phyloP scores from a whole-genome alignment of 2,888 invertebrate genomes.

The Cephus spinipes region DNA sequence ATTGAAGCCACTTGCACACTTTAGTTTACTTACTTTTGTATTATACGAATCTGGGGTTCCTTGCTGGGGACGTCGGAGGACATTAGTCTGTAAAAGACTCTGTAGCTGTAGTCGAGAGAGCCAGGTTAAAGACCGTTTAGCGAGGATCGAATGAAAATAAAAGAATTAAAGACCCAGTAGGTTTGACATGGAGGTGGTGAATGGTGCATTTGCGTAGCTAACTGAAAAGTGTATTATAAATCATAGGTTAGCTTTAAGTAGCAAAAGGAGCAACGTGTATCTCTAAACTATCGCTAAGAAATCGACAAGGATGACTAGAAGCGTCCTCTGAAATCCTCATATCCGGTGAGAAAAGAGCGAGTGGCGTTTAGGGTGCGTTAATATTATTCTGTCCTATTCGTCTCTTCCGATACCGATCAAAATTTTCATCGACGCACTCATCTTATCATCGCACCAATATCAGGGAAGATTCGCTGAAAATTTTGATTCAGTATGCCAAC shows the following conservation, averaged over 20 bases:
- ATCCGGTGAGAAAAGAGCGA: no score
- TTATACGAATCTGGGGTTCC: conserved; percentile 18
- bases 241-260: conserved; percentile 18
- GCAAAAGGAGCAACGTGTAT: conserved; percentile 13
- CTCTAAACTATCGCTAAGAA: not conserved
- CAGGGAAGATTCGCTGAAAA: no score
- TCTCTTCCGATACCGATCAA: no score
- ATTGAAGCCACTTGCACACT: not conserved
- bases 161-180: conserved; percentile 14
- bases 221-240: conserved; percentile 22
- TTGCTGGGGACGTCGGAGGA: conserved; percentile 1
- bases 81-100: conserved; percentile 21
- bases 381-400: no score
- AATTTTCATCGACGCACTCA: no score
- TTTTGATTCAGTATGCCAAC: no score
- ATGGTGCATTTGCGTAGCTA: conserved; percentile 19
- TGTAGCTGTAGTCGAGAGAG: conserved; percentile 16
- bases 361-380: no score
- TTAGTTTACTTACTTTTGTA: conserved; percentile 28
- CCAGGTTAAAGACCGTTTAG: not conserved
- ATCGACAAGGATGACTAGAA: conserved; percentile 3
- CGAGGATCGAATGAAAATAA: not conserved
- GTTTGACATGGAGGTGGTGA: conserved; percentile 20
- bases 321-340: conserved; percentile 1
- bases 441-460: no score